A percentile compares a stretch with the other conserved stretches of the same genome.
Evolutionary conservation across 2,888 invertebrate genomes (phyloP).

Genomic region (Drosophila infuscata): DNA sequence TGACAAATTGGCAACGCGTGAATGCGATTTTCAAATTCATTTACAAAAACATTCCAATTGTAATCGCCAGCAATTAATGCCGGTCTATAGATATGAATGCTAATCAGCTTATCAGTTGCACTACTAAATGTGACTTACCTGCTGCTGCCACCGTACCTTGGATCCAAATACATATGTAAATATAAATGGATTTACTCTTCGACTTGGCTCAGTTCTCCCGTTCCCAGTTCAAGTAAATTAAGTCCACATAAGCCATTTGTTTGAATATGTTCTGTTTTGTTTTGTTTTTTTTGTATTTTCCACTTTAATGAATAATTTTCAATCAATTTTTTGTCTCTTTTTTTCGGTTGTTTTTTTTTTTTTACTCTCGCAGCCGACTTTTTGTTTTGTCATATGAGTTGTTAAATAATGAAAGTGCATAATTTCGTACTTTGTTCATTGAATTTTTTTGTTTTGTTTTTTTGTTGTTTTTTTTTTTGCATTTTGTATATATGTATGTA

Average conservation of each 20-base stretch:
- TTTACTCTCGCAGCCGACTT: constrained; percentile 29
- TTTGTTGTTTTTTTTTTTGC: constrained; percentile 23
- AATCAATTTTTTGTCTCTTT: constrained; percentile 57
- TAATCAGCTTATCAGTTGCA: constrained; percentile 40
- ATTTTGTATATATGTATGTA: constrained; percentile 31
- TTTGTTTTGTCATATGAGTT: constrained; percentile 42
- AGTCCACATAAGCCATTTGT: constrained; percentile 10
- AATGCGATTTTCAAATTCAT: constrained; percentile 37
- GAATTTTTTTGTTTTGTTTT: constrained; percentile 5
- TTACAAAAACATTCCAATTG: constrained; percentile 46
- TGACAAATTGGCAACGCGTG: constrained; percentile 69
- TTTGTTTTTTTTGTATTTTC: constrained; percentile 39
- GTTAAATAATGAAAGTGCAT: constrained; percentile 68
- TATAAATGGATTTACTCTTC: background rate
- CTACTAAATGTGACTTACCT: constrained; percentile 18
- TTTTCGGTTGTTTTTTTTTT: constrained; percentile 11
- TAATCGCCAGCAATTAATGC: constrained; percentile 32
- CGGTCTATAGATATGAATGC: constrained; percentile 37
- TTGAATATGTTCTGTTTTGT: constrained; percentile 36
- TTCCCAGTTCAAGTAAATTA: constrained; percentile 27
- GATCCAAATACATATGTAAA: background rate
- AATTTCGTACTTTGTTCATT: constrained; percentile 38
- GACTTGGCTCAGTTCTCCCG: constrained; percentile 3
- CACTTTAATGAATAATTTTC: constrained; percentile 74
- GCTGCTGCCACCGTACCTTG: background rate